Conservation (phyloP, 2,888 invertebrate genomes). For the Pegoplata infirma region DNA sequence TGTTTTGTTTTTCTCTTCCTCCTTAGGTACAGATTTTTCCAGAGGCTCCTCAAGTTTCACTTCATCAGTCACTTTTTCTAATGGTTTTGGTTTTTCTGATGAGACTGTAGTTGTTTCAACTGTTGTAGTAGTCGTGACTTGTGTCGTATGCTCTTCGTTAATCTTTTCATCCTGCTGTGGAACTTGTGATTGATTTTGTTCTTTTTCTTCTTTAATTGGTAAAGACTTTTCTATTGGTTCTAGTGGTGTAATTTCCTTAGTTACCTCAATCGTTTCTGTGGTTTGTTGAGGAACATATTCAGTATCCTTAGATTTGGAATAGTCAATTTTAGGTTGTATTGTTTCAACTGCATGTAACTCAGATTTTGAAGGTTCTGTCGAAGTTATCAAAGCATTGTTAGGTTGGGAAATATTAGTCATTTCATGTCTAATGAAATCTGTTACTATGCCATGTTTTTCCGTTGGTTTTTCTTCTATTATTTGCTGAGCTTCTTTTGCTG, state of each 20-base stretch:
- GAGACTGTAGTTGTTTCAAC: too few species aligned
- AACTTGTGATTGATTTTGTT: too few species aligned
- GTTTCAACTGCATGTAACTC: neutral
- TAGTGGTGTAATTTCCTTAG: neutral
- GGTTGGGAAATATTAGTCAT: constrained; percentile 1
- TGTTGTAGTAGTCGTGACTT: too few species aligned
- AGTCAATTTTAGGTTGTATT: neutral
- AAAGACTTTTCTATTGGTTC: too few species aligned
- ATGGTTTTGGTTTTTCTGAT: too few species aligned
- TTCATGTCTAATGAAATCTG: constrained; percentile 32
- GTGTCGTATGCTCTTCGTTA: too few species aligned
- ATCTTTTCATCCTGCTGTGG: too few species aligned
- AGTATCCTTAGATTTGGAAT: neutral
- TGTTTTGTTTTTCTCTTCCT: neutral
- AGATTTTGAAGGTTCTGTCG: neutral
- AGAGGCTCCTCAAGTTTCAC: neutral
- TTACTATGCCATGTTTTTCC: constrained; percentile 11
- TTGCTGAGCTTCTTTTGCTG: neutral
- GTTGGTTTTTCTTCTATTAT: neutral
- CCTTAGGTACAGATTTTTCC: neutral
- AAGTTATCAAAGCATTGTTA: neutral
- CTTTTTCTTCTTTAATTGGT: too few species aligned
- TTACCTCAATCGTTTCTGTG: neutral
- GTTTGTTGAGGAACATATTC: neutral
- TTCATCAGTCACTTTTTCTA: too few species aligned